These are phyloP conservation scores for Stenopsyche tienmushanensis DNA, from an alignment of 1,140 invertebrate genomes.

Conservation along the genomic window DNA sequence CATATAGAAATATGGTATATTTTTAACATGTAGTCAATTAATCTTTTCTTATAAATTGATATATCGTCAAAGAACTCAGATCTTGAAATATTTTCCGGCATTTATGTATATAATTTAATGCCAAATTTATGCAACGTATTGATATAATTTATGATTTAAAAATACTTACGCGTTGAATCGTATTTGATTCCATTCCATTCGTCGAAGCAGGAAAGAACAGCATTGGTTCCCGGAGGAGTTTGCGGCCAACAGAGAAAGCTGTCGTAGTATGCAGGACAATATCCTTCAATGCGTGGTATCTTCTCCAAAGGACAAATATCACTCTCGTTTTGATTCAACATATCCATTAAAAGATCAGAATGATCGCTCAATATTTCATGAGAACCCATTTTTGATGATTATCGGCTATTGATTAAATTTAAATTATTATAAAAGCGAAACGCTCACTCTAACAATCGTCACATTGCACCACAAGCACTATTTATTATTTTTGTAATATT, in stretches of 20 bases:
- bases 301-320: not conserved
- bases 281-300: constrained; percentile 20
- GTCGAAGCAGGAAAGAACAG: constrained; percentile 65
- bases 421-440: not conserved
- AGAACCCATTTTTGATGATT: not conserved
- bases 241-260: constrained; percentile 71
- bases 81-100: not conserved
- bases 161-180: constrained; percentile 60
- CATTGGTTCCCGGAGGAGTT: constrained; percentile 58
- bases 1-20: not conserved
- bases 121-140: not conserved
- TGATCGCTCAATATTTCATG: not conserved
- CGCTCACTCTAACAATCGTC: not conserved
- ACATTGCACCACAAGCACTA: not conserved
- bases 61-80: not conserved
- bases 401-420: not conserved
- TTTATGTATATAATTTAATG: not conserved
- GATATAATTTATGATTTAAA: not conserved
- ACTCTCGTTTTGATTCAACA: not conserved
- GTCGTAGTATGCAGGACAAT: constrained; percentile 63
- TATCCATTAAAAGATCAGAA: not conserved
- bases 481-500: not conserved
- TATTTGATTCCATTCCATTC: constrained; percentile 69
- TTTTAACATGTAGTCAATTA: not conserved
- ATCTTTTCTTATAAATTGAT: not conserved